A percentile compares a stretch with the other conserved stretches of the same genome.
These are phyloP conservation scores for Argyresthia goedartella DNA, from an alignment of 2,888 invertebrate species.

Conservation along the genomic window DNA sequence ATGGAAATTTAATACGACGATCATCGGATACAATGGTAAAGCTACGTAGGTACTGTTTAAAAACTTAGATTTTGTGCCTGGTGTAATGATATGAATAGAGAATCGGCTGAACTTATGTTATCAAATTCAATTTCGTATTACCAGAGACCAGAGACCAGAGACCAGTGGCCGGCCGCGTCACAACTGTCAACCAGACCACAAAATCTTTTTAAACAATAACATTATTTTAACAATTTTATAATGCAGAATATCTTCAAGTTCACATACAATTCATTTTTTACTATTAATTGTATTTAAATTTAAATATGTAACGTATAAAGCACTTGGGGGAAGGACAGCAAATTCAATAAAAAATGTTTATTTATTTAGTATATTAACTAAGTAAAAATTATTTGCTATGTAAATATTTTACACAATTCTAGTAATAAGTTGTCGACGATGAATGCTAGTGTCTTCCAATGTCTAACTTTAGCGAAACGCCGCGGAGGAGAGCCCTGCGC, in stretches of 20 bases:
- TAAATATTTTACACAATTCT: slow-evolving; percentile 70
- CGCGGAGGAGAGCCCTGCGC: neutral
- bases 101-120: no score
- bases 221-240: slow-evolving; percentile 52
- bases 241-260: slow-evolving; percentile 62
- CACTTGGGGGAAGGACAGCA: slow-evolving; percentile 73
- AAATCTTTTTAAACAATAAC: slow-evolving; percentile 50
- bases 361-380: slow-evolving; percentile 68
- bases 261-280: slow-evolving; percentile 64
- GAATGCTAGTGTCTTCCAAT: slow-evolving; percentile 62
- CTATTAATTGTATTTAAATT: slow-evolving; percentile 65
- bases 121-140: no score
- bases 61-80: slow-evolving; percentile 30
- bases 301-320: slow-evolving; percentile 67
- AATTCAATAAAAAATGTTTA: slow-evolving; percentile 71
- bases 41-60: slow-evolving; percentile 5
- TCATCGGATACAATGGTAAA: slow-evolving; percentile 23
- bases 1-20: slow-evolving; percentile 25
- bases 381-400: slow-evolving; percentile 70
- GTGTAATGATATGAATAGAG: slow-evolving; percentile 4
- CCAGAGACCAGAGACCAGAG: no score
- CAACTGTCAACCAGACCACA: slow-evolving; percentile 43
- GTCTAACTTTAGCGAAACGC: slow-evolving; percentile 49
- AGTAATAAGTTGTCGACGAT: slow-evolving; percentile 65
- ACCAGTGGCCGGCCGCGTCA: slow-evolving; percentile 5